Evolutionary conservation across 2,888 invertebrate species (phyloP), one percentile per base, ranked within the genome.

Genomic region (Cryptus viduatorius): DNA sequence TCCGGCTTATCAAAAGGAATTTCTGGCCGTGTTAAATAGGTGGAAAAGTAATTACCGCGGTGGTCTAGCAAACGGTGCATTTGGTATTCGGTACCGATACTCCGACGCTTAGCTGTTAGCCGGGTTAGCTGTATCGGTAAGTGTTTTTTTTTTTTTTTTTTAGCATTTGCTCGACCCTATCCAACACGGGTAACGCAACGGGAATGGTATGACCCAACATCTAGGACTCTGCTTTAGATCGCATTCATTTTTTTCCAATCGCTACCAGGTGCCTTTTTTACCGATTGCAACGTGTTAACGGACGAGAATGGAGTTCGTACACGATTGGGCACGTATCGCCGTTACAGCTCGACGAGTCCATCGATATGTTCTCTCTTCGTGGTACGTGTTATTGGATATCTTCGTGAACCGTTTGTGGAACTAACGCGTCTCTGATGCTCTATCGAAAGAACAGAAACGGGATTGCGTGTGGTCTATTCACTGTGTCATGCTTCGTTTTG

Each of bases 1-100:
- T 59, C 56, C 64, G 56, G 37, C 48, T 76, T n/a, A 79, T 71
- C 71, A 59, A 76, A 37, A 76, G 64, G 79, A 76, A 79, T 76
- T 71, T 42, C 46, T 24, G 16, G n/a, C 31, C 42, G 64, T 79
- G 42, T 67, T 42, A 48, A 69, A 42, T 59, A 24, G n/a, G 5
- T 16, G 59, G 46, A 37, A 42, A 37, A 12, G 42, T 64, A 12
- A 53, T 44, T 37, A 42, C 3, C 12, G 29, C 24, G 12, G 10
- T 24, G 44, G 56, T 56, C 16, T 65, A 19, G 61, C 50, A 37
- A 37, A 31, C 5, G 8, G 12, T 44, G 67, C 12, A 7, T 65
- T 31, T 24, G 31, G 14, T 75, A 48, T 14, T 46, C 56, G 67
- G 64, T 31, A 42, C 31, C 67, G 67, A 67, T 56, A 44, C 53